These are phyloP conservation scores for Megaustenia siamemsis DNA, from an alignment of 2,888 invertebrate genomes.

Conservation along the genomic window DNA sequence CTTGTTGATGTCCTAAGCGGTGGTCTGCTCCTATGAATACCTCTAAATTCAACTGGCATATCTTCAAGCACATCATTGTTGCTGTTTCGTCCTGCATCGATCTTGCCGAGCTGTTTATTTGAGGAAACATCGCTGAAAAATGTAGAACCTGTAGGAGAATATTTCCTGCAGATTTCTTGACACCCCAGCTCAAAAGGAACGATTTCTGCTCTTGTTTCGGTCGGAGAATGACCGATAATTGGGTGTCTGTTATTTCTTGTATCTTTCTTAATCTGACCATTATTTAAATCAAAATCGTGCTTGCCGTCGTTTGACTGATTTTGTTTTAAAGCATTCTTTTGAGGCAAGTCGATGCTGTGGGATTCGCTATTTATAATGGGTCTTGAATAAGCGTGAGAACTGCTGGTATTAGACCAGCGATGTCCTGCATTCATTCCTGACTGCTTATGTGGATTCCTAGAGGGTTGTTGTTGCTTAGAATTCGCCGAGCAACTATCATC, in stretches of 20 bases:
- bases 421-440: neutral
- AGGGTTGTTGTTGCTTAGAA: too few species aligned
- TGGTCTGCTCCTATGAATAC: neutral
- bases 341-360: neutral
- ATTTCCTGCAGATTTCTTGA: too few species aligned
- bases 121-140: too few species aligned
- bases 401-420: neutral
- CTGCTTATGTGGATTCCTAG: neutral
- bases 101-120: too few species aligned
- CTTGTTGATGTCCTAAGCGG: constrained; percentile 6
- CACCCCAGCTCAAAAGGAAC: neutral
- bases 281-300: neutral
- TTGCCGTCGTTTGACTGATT: neutral
- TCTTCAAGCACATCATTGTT: neutral
- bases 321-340: too few species aligned
- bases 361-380: neutral
- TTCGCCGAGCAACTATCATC: neutral
- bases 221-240: neutral
- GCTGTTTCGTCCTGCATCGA: neutral
- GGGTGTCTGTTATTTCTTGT: neutral
- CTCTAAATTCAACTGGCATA: constrained; percentile 8
- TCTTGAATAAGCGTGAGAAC: neutral
- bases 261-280: neutral
- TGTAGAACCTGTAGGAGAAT: too few species aligned
- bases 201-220: neutral